phyloP scores from a whole-genome alignment of 2,797 vertebrate genomes.

The Taenioides sp. region DNA sequence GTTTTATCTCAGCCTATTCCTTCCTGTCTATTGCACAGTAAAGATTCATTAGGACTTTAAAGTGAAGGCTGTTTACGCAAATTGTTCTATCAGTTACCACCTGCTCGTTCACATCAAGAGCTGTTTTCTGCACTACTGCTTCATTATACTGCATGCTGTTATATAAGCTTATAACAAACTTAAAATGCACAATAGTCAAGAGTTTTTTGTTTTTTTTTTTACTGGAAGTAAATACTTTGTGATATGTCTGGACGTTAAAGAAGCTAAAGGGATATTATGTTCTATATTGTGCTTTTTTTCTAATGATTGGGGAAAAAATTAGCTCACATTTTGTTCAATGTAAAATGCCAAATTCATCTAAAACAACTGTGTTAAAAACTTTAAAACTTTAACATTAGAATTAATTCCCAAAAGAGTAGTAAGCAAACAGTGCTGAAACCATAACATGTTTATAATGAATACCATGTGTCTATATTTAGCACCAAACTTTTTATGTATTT shows the following conservation, averaged over 20 bases:
- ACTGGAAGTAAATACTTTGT: background rate
- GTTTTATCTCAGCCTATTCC: slow-evolving; percentile 27
- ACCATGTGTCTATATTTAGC: background rate
- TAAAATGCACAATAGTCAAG: background rate
- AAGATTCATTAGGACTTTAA: slow-evolving; percentile 30
- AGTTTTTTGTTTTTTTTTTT: background rate
- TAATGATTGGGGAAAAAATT: too few relatives aligned
- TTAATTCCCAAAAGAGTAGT: background rate
- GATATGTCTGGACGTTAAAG: too few relatives aligned
- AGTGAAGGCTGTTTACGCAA: slow-evolving; percentile 25
- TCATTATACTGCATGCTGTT: slow-evolving; percentile 28
- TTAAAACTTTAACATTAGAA: background rate
- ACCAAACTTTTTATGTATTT: slow-evolving; percentile 24
- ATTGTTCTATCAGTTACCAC: slow-evolving; percentile 27
- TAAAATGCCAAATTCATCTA: too few relatives aligned
- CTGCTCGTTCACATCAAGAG: slow-evolving; percentile 29
- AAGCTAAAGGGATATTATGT: too few relatives aligned
- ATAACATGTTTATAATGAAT: background rate
- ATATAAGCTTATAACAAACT: slow-evolving; percentile 22
- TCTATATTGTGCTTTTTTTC: too few relatives aligned
- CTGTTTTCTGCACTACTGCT: slow-evolving; percentile 10
- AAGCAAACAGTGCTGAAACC: background rate
- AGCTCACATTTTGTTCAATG: too few relatives aligned
- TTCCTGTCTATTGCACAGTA: slow-evolving; percentile 18
- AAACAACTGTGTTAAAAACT: too few relatives aligned